Base-by-base conservation (phyloP, 2,113 vertebrate genomes). In the Catagonus wagneri region DNA sequence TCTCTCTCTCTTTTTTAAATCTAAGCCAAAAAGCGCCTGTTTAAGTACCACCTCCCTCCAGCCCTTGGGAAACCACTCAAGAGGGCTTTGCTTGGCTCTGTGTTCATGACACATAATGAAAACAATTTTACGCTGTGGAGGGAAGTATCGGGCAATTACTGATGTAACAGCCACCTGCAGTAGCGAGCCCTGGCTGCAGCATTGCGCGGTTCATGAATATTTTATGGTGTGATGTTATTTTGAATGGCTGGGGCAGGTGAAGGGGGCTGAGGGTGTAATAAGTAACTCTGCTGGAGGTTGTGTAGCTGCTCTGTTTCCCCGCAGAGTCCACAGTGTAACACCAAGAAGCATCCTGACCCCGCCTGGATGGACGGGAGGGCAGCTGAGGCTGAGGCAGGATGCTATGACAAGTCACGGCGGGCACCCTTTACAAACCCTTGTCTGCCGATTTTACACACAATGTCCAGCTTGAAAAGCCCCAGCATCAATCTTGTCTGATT, bases 111-210 rank as follows among this genome's bases (percentile, higher is more conserved):
- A 99, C 99, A 99, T 99, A 99, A 99, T 99, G 99, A 99, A 99
- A 99, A 99, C 99, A 99, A 99, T 99, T 99, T 99, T 99, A 99
- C 99, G 99, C 99, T 99, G 99, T 98, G 98, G 99, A 99, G 99
- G 99, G 99, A 99, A 99, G 99, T 99, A 99, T 99, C 98, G 98
- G 99, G 99, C 99, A 99, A 99, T 99, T 99, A 99, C 99, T 99
- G 99, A 99, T 99, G 99, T 99, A 99, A 99, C 99, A 99, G 99
- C 99, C 99, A 99, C 99, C 99, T 99, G 99, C 99, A 99, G 99
- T 98, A 99, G 99, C 98, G 97, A 99, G 99, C 98, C 99, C 99
- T 98, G 97, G 98, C 98, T 86, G 98, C 97, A 98, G 98, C 98
- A 86, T 96, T 97, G 98, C 96, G 97, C 98, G 97, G 98, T 99